Base-by-base conservation (phyloP, 2,797 vertebrate species). In the Myotis daubentonii region DNA sequence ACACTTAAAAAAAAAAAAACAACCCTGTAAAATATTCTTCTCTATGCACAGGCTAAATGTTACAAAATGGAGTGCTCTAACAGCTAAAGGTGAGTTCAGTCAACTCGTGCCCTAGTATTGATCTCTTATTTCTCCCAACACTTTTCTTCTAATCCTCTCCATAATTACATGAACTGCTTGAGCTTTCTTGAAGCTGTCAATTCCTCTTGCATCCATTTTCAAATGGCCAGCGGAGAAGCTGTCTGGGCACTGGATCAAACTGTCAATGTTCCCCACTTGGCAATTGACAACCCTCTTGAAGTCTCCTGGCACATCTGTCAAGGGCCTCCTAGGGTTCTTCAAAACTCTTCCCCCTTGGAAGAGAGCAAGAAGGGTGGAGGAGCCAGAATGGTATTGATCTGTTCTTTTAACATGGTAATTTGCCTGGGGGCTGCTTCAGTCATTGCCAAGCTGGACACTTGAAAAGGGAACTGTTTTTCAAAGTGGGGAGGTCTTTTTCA, bases 391-490 rank as follows among this genome's bases (percentile, higher is more conserved):
- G 97, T 99, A 99, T 99, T 98, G 99, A 99, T 99, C 99, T 94
- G 89, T 97, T 97, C 98, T 98, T 99, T 99, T 99, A 98, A 98
- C 98, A 99, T 98, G 98, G 97, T 99, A 98, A 99, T 99, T 98
- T 98, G 96, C 98, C 98, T 97, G 97, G 97, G 97, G 97, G 98
- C 98, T 98, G 98, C 98, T 98, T 98, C 98, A 98, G 97, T 98
- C 98, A 97, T 76, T 98, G 97, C 97, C 98, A 98, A 98, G 89
- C 96, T 12, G 94, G 97, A 97, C 94, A 96, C 98, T 99, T 99
- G 98, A 99, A 99, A 99, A 98, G 97, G 96, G 97, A 98, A 98
- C 98, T 98, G 97, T 98, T 99, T 96, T 98, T 98, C 97, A 98
- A 98, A 98, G 98, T 96, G 96, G 80, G 38, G 81, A 98, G 97